phyloP scores from a whole-genome alignment of 2,113 vertebrate species.

The Pampusana beccarii region DNA sequence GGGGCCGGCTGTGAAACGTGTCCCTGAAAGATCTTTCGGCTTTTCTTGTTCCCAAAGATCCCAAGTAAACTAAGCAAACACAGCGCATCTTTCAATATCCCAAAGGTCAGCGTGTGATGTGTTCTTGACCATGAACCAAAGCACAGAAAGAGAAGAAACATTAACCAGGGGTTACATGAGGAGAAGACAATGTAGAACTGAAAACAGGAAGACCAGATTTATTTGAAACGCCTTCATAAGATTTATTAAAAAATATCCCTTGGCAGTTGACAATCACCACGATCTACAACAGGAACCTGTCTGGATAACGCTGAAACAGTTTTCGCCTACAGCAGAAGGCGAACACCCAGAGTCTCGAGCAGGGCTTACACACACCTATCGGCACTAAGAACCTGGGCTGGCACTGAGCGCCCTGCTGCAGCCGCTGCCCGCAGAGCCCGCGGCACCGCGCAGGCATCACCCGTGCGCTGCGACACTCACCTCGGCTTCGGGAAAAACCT shows the following conservation, averaged over 20 bases:
- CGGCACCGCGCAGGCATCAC: rapidly evolving
- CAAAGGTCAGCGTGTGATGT: rapidly evolving
- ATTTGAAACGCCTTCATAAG: neutral
- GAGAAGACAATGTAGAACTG: neutral
- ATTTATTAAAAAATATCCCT: constrained; percentile 54
- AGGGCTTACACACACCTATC: neutral
- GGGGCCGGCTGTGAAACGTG: neutral
- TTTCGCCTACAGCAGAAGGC: neutral
- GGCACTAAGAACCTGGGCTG: neutral
- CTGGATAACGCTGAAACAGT: neutral
- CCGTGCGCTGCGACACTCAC: neutral
- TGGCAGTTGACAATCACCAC: neutral
- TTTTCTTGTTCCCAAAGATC: neutral
- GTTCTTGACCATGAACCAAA: neutral
- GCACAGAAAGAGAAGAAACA: neutral
- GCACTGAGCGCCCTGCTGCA: neutral
- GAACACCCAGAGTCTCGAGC: neutral
- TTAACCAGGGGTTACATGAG: neutral
- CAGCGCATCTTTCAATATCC: rapidly evolving
- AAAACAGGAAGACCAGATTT: neutral
- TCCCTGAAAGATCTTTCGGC: neutral
- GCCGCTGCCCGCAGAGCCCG: neutral
- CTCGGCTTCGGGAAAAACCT: neutral
- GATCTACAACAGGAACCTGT: neutral
- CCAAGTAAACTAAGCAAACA: rapidly evolving